Evolutionary conservation across 53 echinoderm and acorn worm species (phyloP), one percentile per base, ranked within the genome.

Genomic region (Stichopus horrens): DNA sequence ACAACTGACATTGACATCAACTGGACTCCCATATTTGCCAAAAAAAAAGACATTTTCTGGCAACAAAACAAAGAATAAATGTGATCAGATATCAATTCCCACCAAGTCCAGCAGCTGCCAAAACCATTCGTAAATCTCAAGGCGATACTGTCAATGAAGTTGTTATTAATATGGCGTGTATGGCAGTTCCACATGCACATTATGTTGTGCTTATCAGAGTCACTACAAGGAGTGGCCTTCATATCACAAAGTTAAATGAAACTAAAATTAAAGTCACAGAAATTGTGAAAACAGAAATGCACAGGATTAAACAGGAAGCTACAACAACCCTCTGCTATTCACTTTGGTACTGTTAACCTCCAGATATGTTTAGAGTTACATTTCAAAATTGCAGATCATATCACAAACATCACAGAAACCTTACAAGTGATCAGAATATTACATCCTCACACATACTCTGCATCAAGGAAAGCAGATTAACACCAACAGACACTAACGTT

Each of bases 31-130:
- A 88, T 91, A 22, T 88, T 88, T 88, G 88, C 86, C 37, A 23
- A 79, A 9, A 76, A 9, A 76, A 86, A 59, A 79, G 83, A 80
- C 74, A 18, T 88, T 91, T 91, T 21, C 76, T 81, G 8, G 76
- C 21, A 60, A 65, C 54, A 7, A 51, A 58, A 76, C n/a, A 57
- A 18, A 75, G 77, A 66, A 86, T 87, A 21, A 14, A 22, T 0
- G 86, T 76, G 5, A 57, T 88, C 8, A 83, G 91, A 73, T 80
- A 74, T 13, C 93, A 93, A 57, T 93, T 91, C 74, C 93, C 91
- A 71, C 21, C 91, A 2, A 75, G 89, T 23, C 91, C 89, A 83
- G 76, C 93, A 65, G 21, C 79, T 74, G 90, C 90, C 10, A 91
- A 88, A 63, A 93, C 83, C 16, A 81, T 81, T 16, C 81, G 57